Conservation (phyloP, 2,797 vertebrate species). For the Heterohyrax brucei region DNA sequence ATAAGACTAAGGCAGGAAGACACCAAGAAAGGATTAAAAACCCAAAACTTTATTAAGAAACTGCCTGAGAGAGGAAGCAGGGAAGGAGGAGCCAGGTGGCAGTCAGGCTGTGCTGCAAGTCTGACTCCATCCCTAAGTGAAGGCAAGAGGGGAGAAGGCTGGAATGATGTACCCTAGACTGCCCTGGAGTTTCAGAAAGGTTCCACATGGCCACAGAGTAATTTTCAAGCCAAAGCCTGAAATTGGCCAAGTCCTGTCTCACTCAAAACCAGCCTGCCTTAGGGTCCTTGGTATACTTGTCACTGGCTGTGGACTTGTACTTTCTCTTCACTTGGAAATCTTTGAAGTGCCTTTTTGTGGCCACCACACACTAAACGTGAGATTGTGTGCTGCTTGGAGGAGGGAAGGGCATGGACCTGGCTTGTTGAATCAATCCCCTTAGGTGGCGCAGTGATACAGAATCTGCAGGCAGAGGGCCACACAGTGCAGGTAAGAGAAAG, state of each 20-base stretch:
- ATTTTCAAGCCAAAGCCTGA: background rate
- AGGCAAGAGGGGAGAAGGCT: background rate
- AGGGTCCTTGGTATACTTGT: background rate
- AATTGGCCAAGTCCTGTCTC: background rate
- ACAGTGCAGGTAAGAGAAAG: background rate
- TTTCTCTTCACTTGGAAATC: no score
- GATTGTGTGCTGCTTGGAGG: background rate
- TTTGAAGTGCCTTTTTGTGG: background rate
- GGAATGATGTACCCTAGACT: background rate
- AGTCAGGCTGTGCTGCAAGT: background rate
- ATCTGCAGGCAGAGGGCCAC: background rate
- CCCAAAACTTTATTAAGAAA: background rate
- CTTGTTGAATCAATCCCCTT: no score
- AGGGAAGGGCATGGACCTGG: no score
- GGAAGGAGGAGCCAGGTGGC: background rate
- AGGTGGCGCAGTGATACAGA: background rate
- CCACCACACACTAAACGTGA: background rate
- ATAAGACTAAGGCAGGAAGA: background rate
- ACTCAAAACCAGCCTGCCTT: fast-evolving
- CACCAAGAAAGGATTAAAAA: background rate
- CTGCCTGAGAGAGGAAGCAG: background rate
- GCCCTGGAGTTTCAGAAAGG: background rate
- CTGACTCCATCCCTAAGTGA: background rate
- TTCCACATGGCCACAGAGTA: no score
- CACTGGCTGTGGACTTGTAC: background rate